Evolutionary conservation across 2,797 vertebrate species (phyloP), one percentile per base, ranked within the genome.

Genomic region (Philypnodon macrostomus): DNA sequence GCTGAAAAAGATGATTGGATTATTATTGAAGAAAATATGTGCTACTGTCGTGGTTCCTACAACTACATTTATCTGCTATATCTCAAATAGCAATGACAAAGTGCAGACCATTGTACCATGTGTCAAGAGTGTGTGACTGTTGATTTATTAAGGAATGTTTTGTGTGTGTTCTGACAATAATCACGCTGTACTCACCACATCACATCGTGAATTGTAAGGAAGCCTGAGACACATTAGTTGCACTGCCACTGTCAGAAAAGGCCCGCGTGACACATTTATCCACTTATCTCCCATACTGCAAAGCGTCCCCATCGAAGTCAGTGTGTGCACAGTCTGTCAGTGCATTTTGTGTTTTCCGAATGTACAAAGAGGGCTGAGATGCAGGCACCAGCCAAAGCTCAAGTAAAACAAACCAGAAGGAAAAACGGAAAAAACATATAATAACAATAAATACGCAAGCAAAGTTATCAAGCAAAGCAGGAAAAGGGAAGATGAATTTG

Each of bases 391-490:
- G 63, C 61, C 63, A 35, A 60, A 59, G 48, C 32, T 54, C 75
- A 70, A 73, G 78, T 58, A 69, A 77, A 80, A 73, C 63, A 64
- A 73, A 77, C 47, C 64, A 60, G 47, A 50, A 44, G 65, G 36
- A 19, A 58, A 47, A 67, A 78, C 79, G 63, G n/a, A n/a, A 62
- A 69, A 75, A 68, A 31, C n/a, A 62, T 33, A 49, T 48, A 52
- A 81, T n/a, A n/a, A n/a, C n/a, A n/a, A 85, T 77, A 81, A 85
- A 80, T 61, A 67, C 1, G 56, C 42, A 14, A 14, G 44, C 50
- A 54, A 64, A 69, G 72, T 64, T 59, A 65, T 61, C 16, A 41
- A 64, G 41, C 24, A 34, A 73, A 62, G 67, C 4, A 32, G 49
- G 34, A 70, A 67, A 50, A 74, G 65, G 59, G 56, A 32, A 23